A percentile compares a stretch with the other conserved stretches of the same genome.
Conservation (phyloP, 53 echinoderm and acorn worm species). For the Patiria pectinifera region DNA sequence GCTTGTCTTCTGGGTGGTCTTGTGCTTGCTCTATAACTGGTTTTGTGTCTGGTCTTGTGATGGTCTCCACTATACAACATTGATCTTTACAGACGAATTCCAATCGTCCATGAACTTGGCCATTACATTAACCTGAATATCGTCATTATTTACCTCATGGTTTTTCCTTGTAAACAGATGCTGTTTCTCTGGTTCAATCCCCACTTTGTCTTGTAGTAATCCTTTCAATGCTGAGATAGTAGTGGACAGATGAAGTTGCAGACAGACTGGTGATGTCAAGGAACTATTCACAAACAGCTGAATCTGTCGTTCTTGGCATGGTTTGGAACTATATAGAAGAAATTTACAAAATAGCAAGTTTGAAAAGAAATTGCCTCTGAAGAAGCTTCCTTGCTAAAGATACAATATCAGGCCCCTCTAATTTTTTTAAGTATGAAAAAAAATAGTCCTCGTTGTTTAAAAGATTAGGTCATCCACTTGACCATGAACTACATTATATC, state of each 20-base stretch:
- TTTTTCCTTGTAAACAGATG: slow-evolving; percentile 8
- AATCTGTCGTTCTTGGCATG: not conserved
- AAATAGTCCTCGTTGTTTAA: too few relatives aligned
- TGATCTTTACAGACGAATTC: too few relatives aligned
- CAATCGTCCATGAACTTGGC: not conserved
- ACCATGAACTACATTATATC: too few relatives aligned
- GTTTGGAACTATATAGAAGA: not conserved
- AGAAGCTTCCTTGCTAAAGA: too few relatives aligned
- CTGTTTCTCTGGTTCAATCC: slow-evolving; percentile 13
- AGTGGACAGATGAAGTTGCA: slow-evolving; percentile 42
- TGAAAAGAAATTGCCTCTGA: too few relatives aligned
- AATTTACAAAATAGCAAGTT: not conserved
- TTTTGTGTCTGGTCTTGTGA: too few relatives aligned
- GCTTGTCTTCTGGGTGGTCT: too few relatives aligned
- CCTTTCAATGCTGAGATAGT: slow-evolving; percentile 16
- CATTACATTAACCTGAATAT: not conserved
- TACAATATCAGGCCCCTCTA: too few relatives aligned
- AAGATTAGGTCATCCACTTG: too few relatives aligned
- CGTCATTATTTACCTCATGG: not conserved
- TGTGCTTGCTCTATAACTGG: too few relatives aligned
- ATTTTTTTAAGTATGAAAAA: too few relatives aligned
- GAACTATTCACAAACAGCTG: slow-evolving; percentile 36
- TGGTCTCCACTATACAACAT: too few relatives aligned
- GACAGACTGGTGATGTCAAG: not conserved
- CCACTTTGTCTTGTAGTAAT: slow-evolving; percentile 8